These are phyloP conservation scores for Artemisiospiza belli DNA, from an alignment of 2,113 vertebrate species.

Conservation along the genomic window DNA sequence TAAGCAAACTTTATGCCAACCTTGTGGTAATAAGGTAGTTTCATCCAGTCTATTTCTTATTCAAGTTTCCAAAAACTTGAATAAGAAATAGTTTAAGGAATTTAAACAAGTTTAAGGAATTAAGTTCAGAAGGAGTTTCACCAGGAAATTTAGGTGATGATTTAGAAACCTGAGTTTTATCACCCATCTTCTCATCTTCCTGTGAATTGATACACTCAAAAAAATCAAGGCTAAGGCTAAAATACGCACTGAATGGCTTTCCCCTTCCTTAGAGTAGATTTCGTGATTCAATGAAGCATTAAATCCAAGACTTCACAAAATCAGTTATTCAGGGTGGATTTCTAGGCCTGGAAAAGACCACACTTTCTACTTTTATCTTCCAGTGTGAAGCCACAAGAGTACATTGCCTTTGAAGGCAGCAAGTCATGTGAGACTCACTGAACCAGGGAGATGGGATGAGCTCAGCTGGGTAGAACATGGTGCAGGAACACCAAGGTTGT, in stretches of 20 bases:
- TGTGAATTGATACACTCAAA: neutral
- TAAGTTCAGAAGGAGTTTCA: slow-evolving; percentile 24
- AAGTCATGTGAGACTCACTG: neutral
- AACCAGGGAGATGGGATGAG: neutral
- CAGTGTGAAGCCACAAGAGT: neutral
- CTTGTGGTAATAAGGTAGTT: slow-evolving; percentile 32
- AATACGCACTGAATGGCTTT: neutral
- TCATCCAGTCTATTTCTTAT: slow-evolving; percentile 36
- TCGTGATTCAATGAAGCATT: neutral
- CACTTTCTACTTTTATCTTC: neutral
- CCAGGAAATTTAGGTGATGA: neutral
- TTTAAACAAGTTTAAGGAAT: slow-evolving; percentile 10
- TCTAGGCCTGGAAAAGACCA: neutral
- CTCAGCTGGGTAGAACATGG: neutral
- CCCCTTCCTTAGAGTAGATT: neutral
- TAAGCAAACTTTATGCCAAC: slow-evolving; percentile 50
- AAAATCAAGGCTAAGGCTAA: neutral
- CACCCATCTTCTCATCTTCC: neutral
- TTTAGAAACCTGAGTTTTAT: slow-evolving; percentile 25
- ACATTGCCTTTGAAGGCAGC: neutral
- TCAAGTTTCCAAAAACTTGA: slow-evolving; percentile 9
- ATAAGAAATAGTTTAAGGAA: neutral
- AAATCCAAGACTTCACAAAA: neutral
- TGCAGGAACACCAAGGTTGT: neutral
- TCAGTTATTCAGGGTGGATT: neutral